Evolutionary conservation across 2,113 vertebrate genomes (phyloP).

Genomic region (Cricetomys ansorgei): DNA sequence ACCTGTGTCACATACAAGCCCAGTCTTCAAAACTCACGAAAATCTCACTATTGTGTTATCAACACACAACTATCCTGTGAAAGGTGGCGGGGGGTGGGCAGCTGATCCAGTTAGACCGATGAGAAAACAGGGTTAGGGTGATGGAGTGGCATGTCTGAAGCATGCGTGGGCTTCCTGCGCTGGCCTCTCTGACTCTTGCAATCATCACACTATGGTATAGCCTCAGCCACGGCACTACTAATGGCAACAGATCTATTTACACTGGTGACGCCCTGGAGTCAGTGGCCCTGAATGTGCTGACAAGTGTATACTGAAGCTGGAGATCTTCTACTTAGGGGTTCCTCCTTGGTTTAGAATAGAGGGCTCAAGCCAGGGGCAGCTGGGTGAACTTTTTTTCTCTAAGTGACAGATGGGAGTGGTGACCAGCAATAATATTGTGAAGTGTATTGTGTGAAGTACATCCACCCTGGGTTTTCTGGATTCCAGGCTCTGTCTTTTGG

Average conservation of each 20-base stretch:
- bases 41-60: background rate
- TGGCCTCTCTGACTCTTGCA: accelerated
- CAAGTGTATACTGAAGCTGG: accelerated
- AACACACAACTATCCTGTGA: accelerated
- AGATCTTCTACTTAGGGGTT: background rate
- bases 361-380: background rate
- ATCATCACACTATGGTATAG: accelerated
- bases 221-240: accelerated
- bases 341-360: accelerated
- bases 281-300: background rate
- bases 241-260: background rate
- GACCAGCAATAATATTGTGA: no score
- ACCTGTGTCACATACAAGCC: background rate
- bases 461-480: background rate
- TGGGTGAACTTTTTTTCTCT: background rate
- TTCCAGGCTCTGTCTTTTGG: background rate
- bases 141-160: background rate
- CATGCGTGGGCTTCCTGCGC: accelerated
- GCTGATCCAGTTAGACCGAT: background rate
- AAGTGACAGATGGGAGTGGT: background rate
- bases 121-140: background rate
- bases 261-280: accelerated
- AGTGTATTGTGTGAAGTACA: background rate
- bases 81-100: no score
- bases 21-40: background rate